These are phyloP conservation scores for Tragelaphus buxtoni DNA, from an alignment of 2,113 vertebrate species.

Conservation along the genomic window DNA sequence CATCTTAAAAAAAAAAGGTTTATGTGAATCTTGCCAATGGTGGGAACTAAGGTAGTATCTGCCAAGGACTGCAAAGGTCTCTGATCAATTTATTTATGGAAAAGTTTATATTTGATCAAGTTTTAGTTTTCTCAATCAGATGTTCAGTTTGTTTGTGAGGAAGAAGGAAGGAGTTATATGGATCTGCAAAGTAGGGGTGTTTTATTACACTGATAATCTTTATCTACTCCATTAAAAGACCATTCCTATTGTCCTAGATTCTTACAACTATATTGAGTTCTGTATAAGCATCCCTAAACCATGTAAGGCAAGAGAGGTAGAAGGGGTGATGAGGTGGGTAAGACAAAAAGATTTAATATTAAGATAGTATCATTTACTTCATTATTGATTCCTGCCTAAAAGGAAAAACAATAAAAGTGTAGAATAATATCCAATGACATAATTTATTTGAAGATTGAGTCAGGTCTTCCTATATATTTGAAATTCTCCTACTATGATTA, in stretches of 20 bases:
- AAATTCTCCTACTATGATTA: not conserved
- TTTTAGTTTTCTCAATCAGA: not conserved
- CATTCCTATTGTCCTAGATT: not conserved
- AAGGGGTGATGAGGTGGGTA: not conserved
- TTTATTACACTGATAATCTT: not conserved
- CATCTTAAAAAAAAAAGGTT: not conserved
- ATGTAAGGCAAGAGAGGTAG: not conserved
- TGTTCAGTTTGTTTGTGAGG: not conserved
- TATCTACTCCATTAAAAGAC: not conserved
- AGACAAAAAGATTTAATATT: not conserved
- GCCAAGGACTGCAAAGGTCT: not conserved
- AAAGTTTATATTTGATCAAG: not conserved
- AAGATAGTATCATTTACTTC: not conserved
- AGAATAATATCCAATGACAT: not conserved
- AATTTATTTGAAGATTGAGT: not conserved
- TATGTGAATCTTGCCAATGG: not conserved
- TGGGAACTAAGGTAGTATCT: not conserved
- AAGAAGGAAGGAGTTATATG: not conserved
- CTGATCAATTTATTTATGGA: not conserved
- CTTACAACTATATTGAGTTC: not conserved
- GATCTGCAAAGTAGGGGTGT: not conserved
- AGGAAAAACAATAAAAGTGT: not conserved
- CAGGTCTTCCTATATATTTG: not conserved
- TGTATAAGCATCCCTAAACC: not conserved
- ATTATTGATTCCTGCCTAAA: not conserved